Evolutionary conservation across 2,888 invertebrate genomes (phyloP).

Genomic region (Ypsolopha sequella): DNA sequence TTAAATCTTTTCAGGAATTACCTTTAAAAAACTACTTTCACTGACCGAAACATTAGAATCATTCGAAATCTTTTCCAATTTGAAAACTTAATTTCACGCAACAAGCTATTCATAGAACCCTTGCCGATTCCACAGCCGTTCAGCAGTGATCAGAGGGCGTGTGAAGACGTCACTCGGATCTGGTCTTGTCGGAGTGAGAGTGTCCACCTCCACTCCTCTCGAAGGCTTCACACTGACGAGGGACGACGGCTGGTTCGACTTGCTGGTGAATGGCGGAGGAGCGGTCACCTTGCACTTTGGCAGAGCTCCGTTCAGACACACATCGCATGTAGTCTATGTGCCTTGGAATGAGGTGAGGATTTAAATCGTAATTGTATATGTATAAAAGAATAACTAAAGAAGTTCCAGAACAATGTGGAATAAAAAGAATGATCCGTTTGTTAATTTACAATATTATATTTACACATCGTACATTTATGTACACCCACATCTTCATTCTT

Average conservation of each 20-base stretch:
- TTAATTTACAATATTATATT: no score
- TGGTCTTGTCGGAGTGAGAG: conserved; percentile 95
- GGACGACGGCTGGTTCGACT: conserved; percentile 96
- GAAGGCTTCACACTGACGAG: conserved; percentile 96
- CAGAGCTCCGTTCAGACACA: conserved; percentile 89
- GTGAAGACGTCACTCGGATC: conserved; percentile 93
- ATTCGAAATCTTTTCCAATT: no score
- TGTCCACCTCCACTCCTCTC: conserved; percentile 92
- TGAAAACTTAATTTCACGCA: no score
- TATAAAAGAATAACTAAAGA: no score
- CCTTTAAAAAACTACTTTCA: no score
- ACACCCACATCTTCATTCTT: no score
- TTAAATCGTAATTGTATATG: background rate
- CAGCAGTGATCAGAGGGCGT: conserved; percentile 96
- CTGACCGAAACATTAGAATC: no score
- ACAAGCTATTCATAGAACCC: no score
- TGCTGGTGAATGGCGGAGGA: conserved; percentile 99
- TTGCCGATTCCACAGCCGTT: conserved; percentile 77
- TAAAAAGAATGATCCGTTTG: no score
- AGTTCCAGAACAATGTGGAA: no score
- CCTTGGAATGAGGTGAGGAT: conserved; percentile 93
- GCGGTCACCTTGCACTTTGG: conserved; percentile 96
- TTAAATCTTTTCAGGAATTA: no score
- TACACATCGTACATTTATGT: no score
- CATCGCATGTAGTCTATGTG: conserved; percentile 89